Percentiles rank a stretch among this genome's conserved stretches.
Conservation (phyloP, 2,888 invertebrate genomes). For the Ferrisia virgata region DNA sequence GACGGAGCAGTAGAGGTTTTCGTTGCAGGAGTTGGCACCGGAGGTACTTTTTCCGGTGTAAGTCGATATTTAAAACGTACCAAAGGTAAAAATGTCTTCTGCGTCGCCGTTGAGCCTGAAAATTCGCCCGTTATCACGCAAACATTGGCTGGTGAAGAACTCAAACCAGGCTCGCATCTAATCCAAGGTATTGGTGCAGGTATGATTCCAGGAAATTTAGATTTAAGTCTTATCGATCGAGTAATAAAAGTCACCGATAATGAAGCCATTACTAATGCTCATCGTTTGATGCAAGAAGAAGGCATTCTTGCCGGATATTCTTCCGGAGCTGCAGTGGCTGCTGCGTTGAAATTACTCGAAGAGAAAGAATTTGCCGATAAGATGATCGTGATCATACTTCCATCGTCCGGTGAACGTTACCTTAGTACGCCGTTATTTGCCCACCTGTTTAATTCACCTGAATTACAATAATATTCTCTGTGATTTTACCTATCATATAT, state of each 20-base stretch:
- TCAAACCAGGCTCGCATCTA: background rate
- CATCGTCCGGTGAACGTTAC: background rate
- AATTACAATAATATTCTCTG: background rate
- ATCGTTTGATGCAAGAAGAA: background rate
- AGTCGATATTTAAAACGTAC: conserved; percentile 26
- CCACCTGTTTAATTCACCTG: background rate
- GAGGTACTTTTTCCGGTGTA: conserved; percentile 34
- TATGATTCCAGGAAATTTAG: background rate
- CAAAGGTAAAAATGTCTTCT: background rate
- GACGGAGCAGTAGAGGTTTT: background rate
- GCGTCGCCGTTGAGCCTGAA: background rate
- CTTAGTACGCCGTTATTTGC: background rate
- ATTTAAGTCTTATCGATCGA: background rate
- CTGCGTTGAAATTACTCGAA: conserved; percentile 22
- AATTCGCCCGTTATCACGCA: background rate
- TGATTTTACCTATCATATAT: background rate
- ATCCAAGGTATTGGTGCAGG: background rate
- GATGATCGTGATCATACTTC: background rate
- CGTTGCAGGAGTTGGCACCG: conserved; percentile 32
- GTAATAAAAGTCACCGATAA: background rate
- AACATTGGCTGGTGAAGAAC: background rate
- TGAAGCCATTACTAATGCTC: background rate
- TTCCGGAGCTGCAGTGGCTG: conserved; percentile 22
- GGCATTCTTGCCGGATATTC: conserved; percentile 35
- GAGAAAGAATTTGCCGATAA: background rate